Conservation (phyloP, 1,140 invertebrate genomes). For the Drosophila eugracilis region DNA sequence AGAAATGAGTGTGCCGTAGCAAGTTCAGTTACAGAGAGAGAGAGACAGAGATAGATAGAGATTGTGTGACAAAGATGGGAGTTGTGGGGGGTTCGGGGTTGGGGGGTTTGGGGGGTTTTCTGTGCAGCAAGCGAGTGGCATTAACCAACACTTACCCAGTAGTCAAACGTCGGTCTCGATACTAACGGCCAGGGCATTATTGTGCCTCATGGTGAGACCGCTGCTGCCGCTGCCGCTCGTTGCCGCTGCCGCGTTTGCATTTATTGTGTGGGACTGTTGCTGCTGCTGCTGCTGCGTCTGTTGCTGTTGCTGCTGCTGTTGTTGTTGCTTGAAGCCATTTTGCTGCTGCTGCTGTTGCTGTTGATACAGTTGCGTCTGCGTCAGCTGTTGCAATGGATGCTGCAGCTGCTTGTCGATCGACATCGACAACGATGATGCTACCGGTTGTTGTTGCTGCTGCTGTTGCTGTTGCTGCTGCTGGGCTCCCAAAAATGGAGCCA, state of each 20-base stretch:
- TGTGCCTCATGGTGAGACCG: constrained; percentile 94
- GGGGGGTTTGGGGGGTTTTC: constrained; percentile 1
- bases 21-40: no score
- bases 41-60: constrained; percentile 20
- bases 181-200: constrained; percentile 90
- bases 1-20: constrained; percentile 17
- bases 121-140: constrained; percentile 33
- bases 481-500: constrained; percentile 85
- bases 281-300: constrained; percentile 52
- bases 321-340: constrained; percentile 66
- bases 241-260: constrained; percentile 49
- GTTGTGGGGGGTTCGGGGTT: background rate
- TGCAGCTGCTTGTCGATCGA: constrained; percentile 53
- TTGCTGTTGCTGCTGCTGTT: constrained; percentile 40
- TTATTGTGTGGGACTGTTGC: constrained; percentile 59
- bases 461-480: constrained; percentile 65
- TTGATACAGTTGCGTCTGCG: constrained; percentile 53
- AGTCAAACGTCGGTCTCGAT: constrained; percentile 99
- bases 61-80: constrained; percentile 12
- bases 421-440: constrained; percentile 44
- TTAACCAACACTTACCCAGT: constrained; percentile 88
- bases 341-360: constrained; percentile 44
- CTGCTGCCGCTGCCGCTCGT: constrained; percentile 88
- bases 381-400: constrained; percentile 43
- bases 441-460: constrained; percentile 51